phyloP scores from a whole-genome alignment of 2,797 vertebrate species.

The Coccyzus lansbergi region DNA sequence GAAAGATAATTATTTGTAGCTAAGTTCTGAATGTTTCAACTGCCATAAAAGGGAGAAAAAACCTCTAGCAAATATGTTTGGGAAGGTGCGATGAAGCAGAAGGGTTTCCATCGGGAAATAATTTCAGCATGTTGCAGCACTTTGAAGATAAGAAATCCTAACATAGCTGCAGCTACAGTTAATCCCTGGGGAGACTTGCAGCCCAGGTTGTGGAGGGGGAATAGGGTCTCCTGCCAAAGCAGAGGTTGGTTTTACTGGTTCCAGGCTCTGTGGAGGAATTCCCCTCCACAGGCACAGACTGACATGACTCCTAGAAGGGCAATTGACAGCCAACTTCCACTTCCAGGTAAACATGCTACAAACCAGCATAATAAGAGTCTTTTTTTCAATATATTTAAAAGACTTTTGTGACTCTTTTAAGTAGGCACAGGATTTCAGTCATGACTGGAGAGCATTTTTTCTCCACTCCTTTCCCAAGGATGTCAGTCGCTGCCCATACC shows the following conservation, averaged over 20 bases:
- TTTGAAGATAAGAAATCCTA: slow-evolving; percentile 42
- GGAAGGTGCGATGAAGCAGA: neutral
- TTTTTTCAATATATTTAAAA: neutral
- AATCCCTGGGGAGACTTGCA: neutral
- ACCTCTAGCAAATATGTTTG: neutral
- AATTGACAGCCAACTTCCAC: neutral
- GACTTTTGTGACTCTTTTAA: neutral
- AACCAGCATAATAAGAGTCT: no score
- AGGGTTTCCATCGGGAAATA: neutral
- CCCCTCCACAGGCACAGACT: neutral
- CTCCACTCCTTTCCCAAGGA: neutral
- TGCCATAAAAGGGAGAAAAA: neutral
- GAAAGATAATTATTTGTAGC: slow-evolving; percentile 3
- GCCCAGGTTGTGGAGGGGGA: neutral
- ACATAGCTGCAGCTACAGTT: neutral
- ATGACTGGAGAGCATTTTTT: neutral
- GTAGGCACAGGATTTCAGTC: neutral
- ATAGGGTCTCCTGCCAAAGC: neutral
- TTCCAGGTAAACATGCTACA: accelerated
- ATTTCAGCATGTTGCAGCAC: neutral
- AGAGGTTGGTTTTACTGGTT: neutral
- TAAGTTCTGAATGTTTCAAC: neutral
- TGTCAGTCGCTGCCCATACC: neutral
- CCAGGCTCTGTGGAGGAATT: neutral
- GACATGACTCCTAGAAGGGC: neutral